Conservation (phyloP, 1,140 invertebrate genomes). For the Lepeophtheirus salmonis region DNA sequence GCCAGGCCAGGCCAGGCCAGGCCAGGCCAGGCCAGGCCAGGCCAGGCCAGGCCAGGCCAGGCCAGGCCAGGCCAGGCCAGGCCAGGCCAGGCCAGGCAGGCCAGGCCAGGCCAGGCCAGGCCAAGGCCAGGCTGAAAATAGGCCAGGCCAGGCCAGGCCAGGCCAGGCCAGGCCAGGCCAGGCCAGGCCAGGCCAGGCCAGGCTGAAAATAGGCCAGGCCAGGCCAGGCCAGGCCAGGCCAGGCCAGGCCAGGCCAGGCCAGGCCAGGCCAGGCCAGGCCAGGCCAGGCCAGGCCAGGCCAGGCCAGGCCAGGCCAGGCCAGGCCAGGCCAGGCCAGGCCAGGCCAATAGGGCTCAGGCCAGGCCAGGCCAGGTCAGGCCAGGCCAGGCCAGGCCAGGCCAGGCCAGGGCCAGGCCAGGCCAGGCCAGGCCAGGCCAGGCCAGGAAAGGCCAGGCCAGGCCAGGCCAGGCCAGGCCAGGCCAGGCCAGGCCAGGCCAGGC, state of each 20-base stretch:
- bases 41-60: conserved; percentile 22
- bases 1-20: conserved; percentile 23
- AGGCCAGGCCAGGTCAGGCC: conserved; percentile 23
- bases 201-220: conserved; percentile 21
- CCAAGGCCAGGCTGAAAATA: conserved; percentile 21
- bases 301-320: conserved; percentile 23
- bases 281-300: conserved; percentile 21
- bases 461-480: conserved; percentile 11
- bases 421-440: conserved; percentile 23
- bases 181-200: conserved; percentile 23
- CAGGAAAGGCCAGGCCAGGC: conserved; percentile 18
- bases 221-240: conserved; percentile 22
- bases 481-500: conserved; percentile 15
- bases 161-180: conserved; percentile 23
- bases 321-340: conserved; percentile 23
- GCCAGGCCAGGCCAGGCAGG: conserved; percentile 22
- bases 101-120: conserved; percentile 23
- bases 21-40: conserved; percentile 23
- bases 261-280: conserved; percentile 23
- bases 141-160: conserved; percentile 22
- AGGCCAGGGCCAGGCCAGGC: conserved; percentile 21
- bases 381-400: conserved; percentile 22
- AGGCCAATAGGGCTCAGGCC: conserved; percentile 22
- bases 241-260: conserved; percentile 23
- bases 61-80: conserved; percentile 23